Base-by-base conservation (phyloP, 2,797 vertebrate species). In the Peromyscus eremicus region DNA sequence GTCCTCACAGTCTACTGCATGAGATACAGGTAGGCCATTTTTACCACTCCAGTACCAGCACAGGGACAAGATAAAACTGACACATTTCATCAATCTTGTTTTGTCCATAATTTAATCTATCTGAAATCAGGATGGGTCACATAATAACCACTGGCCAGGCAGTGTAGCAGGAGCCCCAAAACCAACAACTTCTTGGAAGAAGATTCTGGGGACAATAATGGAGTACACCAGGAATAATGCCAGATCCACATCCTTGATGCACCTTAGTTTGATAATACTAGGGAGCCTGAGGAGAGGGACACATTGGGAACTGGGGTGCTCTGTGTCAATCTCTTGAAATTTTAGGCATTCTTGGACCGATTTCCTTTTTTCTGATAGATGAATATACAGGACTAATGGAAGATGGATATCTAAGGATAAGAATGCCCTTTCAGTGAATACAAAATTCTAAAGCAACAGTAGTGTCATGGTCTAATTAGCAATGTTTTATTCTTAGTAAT, bases 401-500 rank as follows among this genome's bases (percentile, higher is more conserved):
- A 73, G 55, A 91, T 46, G 64, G 71, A n/a, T 29, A 27, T 25
- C 76, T 9, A 68, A 91, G 73, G 66, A 27, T 68, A 73, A 77
- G 13, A 68, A 91, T 43, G 11, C 14, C 93, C 94, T 96, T 91
- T 83, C 90, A 49, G 60, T 66, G 81, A 85, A 91, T 17, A 64
- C 0, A 21, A 57, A 57, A 87, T 64, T 80, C 80, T 34, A 52
- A 89, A 80, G 75, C 34, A 79, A 64, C 60, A 83, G 62, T 14
- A 43, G 10, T 29, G 29, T 40, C 29, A 14, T 10, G 21, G 85
- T 80, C 93, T 96, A 83, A 95, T 76, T 23, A 92, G 71, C 34
- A 17, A 23, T 32, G 34, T 55, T 83, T 89, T 92, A 71, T 94
- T 96, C 91, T 91, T 87, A 52, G 37, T 16, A 40, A 80, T 71